Evolutionary conservation across 2,113 vertebrate genomes (phyloP), one percentile per base, ranked within the genome.

Genomic region (Ia io): DNA sequence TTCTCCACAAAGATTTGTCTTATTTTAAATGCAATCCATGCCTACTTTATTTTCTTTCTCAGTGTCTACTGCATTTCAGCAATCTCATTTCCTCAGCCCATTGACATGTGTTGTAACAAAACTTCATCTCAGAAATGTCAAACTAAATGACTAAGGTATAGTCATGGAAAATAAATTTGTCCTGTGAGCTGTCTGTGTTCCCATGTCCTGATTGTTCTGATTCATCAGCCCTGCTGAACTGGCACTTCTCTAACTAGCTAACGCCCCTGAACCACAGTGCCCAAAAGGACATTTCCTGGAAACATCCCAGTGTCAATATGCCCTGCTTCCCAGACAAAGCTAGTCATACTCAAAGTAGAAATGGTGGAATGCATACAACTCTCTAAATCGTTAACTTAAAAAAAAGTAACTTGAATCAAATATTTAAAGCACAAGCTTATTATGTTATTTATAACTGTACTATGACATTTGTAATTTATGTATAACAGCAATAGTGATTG

Each of bases 91-190:
- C 61, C 42, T 44, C 14, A 95, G 11, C 4, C 17, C 53, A 61
- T 25, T 95, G 86, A 65, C 70, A 84, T 70, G 92, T 18, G 37
- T n/a, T 95, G 56, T 91, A 95, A 93, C 14, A 51, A 89, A 97
- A 23, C 7, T 88, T 86, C n/a, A 18, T 82, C 89, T 97, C 84
- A 92, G 76, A 97, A 96, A 97, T 77, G 32, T 93, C 86, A 96
- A 96, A 90, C 70, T 65, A 94, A 93, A 90, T 84, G 76, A 96
- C 93, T 59, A 90, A 83, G 91, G 28, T 12, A 85, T 88, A 91
- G 65, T 85, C 71, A 94, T 13, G 22, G 16, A 67, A 93, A n/a
- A 70, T 0, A 74, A 95, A 65, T 5, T 42, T 96, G 69, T 70
- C 22, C 37, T 65, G 18, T 44, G 25, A 96, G 84, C 32, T 71